Conservation (phyloP, 2,888 invertebrate genomes). For the Tigriopus californicus region DNA sequence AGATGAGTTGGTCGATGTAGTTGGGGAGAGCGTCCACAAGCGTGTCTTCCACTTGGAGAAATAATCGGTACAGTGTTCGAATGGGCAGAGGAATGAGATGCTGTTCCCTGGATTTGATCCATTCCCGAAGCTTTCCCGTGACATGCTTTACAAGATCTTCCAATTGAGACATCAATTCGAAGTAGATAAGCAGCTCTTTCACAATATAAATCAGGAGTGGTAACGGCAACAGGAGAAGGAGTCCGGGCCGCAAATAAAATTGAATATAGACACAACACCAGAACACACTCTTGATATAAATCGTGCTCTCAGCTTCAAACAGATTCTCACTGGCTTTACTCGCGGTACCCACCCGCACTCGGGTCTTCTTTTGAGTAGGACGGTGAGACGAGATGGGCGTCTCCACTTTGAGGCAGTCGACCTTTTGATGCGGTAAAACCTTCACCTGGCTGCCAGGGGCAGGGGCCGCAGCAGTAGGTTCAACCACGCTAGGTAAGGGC, state of each 20-base stretch:
- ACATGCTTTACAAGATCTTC: conserved; percentile 2
- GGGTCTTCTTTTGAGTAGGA: too few relatives aligned
- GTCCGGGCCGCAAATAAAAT: conserved; percentile 66
- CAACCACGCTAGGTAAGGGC: too few relatives aligned
- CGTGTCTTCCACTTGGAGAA: conserved; percentile 33
- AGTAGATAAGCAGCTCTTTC: conserved; percentile 24
- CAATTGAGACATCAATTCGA: neutral
- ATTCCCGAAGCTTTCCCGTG: neutral
- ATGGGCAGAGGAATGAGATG: conserved; percentile 1
- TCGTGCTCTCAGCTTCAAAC: neutral
- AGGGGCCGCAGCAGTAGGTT: too few relatives aligned
- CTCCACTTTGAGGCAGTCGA: too few relatives aligned
- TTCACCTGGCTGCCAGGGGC: too few relatives aligned
- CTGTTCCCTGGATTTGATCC: neutral
- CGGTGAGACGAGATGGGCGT: too few relatives aligned
- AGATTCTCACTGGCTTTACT: neutral
- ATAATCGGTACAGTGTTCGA: neutral
- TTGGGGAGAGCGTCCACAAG: conserved; percentile 44
- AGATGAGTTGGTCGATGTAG: conserved; percentile 67
- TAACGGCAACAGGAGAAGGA: conserved; percentile 52
- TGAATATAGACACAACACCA: conserved; percentile 65
- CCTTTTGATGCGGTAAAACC: too few relatives aligned
- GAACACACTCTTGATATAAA: conserved; percentile 51
- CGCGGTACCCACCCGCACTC: too few relatives aligned
- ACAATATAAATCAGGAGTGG: conserved; percentile 50